These are phyloP conservation scores for Cerceris ruficornis DNA, from an alignment of 2,888 invertebrate genomes.

Conservation along the genomic window DNA sequence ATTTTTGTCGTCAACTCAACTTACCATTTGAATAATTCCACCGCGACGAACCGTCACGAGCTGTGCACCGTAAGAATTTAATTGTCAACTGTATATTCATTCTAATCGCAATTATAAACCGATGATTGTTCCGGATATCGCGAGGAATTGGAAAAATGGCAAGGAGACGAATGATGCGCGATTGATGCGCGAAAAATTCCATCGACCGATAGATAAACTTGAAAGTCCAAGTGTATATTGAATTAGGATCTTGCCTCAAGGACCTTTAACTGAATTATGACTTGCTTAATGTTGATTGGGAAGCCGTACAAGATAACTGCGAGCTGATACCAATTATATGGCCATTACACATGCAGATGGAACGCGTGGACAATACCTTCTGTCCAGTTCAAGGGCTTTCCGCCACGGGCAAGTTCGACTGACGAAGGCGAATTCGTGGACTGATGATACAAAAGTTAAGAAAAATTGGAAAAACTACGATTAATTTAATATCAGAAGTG, in stretches of 20 bases:
- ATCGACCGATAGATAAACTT: background rate
- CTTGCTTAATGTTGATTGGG: constrained; percentile 56
- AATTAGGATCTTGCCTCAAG: constrained; percentile 40
- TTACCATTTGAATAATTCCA: too few species aligned
- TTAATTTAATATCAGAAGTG: too few species aligned
- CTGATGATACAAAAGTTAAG: constrained; percentile 1
- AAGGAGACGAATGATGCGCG: background rate
- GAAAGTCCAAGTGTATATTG: constrained; percentile 16
- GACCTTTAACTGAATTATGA: constrained; percentile 55
- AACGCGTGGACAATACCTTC: constrained; percentile 27
- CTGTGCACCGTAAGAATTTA: too few species aligned
- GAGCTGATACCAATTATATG: constrained; percentile 56
- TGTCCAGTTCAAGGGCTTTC: constrained; percentile 38
- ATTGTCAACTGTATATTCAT: too few species aligned
- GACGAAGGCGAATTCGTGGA: constrained; percentile 15
- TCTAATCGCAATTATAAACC: too few species aligned
- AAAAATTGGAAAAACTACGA: too few species aligned
- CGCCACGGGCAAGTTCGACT: constrained; percentile 1
- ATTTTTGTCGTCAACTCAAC: too few species aligned
- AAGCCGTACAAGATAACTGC: constrained; percentile 46
- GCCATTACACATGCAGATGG: constrained; percentile 42
- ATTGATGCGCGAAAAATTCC: background rate
- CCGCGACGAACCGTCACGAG: too few species aligned
- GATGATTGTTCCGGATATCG: too few species aligned
- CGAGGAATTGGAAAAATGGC: background rate